Evolutionary conservation across 2,888 invertebrate genomes (phyloP).

Genomic region (Sycophila texana): DNA sequence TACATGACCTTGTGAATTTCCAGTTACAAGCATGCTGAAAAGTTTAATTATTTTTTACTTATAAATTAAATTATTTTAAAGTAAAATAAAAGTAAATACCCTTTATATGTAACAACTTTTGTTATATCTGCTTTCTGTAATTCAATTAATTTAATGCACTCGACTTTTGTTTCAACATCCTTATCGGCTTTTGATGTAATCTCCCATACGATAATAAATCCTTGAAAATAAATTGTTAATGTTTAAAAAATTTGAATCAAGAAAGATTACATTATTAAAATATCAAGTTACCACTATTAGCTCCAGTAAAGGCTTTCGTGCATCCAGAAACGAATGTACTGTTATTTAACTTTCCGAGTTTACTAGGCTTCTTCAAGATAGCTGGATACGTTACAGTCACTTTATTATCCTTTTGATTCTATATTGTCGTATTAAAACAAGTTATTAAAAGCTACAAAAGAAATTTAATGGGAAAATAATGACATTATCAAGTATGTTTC

Average conservation of each 20-base stretch:
- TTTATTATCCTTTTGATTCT: constrained; percentile 8
- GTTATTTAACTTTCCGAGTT: constrained; percentile 76
- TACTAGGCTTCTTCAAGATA: constrained; percentile 42
- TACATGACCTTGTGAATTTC: constrained; percentile 78
- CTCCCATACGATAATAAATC: constrained; percentile 64
- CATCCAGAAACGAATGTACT: constrained; percentile 77
- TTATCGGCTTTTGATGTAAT: not conserved
- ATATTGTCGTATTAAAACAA: not conserved
- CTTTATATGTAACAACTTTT: constrained; percentile 59
- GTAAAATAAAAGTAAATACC: constrained; percentile 45
- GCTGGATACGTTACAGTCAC: constrained; percentile 24
- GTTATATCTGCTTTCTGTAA: constrained; percentile 63
- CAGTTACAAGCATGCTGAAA: constrained; percentile 78
- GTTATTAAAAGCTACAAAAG: not conserved
- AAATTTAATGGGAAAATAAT: not conserved
- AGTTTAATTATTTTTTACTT: not conserved
- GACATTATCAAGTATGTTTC: constrained; percentile 47
- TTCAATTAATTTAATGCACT: constrained; percentile 60
- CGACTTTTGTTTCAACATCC: constrained; percentile 44
- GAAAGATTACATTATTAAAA: not conserved
- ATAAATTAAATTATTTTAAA: not conserved
- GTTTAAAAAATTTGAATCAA: not conserved
- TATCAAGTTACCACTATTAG: constrained; percentile 61
- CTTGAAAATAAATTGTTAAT: constrained; percentile 48
- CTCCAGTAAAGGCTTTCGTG: constrained; percentile 76